A percentile compares a stretch with the other conserved stretches of the same genome.
Evolutionary conservation across 2,797 vertebrate genomes (phyloP).

Genomic region (Platalea minor): DNA sequence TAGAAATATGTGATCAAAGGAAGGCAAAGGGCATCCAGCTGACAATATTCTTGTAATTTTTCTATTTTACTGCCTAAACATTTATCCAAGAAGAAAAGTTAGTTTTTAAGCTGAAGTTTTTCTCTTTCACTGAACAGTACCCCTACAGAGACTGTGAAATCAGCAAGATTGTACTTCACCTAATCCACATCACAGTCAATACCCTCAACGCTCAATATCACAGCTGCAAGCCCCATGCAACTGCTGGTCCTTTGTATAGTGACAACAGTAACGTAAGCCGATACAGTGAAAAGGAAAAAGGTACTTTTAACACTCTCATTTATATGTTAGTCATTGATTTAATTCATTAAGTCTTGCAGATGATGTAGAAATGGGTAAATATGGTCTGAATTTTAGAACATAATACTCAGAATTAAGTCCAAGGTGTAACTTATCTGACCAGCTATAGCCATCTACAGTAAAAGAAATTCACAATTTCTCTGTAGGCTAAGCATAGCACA

Average conservation of each 20-base stretch:
- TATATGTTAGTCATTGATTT: not conserved
- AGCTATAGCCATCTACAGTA: not conserved
- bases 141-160: slow-evolving; percentile 98
- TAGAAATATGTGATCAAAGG: not conserved
- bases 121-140: slow-evolving; percentile 81
- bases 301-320: slow-evolving; percentile 68
- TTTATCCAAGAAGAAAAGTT: slow-evolving; percentile 19
- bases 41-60: not conserved
- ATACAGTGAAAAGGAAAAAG: slow-evolving; percentile 99
- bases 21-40: not conserved
- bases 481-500: not conserved
- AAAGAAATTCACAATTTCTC: not conserved
- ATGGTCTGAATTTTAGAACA: not conserved
- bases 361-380: not conserved
- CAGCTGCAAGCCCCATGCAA: slow-evolving; percentile 95
- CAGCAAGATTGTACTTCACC: slow-evolving; percentile 94
- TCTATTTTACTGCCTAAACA: slow-evolving; percentile 22
- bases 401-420: not conserved
- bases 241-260: slow-evolving; percentile 94
- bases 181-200: slow-evolving; percentile 98
- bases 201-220: slow-evolving; percentile 98
- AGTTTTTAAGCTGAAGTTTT: slow-evolving; percentile 31
- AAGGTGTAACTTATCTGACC: not conserved
- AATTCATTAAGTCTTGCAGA: not conserved
- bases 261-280: slow-evolving; percentile 98